A percentile compares a stretch with the other conserved stretches of the same genome.
Conservation (phyloP, 1,140 invertebrate species). For the Onthophagus taurus region DNA sequence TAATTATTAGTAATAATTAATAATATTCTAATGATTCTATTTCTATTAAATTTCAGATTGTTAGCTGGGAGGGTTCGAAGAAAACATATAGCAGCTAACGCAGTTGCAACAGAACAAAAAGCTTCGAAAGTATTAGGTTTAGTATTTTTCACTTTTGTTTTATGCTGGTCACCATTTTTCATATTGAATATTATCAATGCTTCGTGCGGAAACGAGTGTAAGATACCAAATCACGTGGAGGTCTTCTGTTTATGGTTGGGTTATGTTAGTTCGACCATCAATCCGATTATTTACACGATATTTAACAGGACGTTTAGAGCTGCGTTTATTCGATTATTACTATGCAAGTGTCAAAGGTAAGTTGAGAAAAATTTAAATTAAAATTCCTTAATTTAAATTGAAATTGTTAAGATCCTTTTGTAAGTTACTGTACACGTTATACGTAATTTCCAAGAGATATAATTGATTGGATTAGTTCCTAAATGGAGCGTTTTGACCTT, state of each 20-base stretch:
- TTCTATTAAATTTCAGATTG: conserved; percentile 43
- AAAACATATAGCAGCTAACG: conserved; percentile 59
- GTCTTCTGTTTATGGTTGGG: conserved; percentile 78
- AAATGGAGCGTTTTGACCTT: too few species aligned
- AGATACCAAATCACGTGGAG: conserved; percentile 61
- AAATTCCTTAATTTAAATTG: too few species aligned
- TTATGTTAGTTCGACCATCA: conserved; percentile 80
- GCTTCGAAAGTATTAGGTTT: conserved; percentile 75
- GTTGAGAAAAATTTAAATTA: too few species aligned
- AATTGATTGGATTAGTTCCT: too few species aligned
- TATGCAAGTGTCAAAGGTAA: conserved; percentile 67
- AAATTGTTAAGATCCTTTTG: too few species aligned
- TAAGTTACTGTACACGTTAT: too few species aligned
- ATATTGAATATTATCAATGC: conserved; percentile 74
- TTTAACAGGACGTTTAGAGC: conserved; percentile 81
- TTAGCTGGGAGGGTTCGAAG: conserved; percentile 54
- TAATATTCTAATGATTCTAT: too few species aligned
- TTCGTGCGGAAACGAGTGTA: conserved; percentile 55
- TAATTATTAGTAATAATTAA: too few species aligned
- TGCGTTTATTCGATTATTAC: conserved; percentile 68
- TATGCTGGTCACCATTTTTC: conserved; percentile 88
- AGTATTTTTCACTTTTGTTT: conserved; percentile 83
- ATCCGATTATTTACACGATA: conserved; percentile 79
- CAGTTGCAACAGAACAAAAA: conserved; percentile 74
- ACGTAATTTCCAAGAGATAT: too few species aligned